Base-by-base conservation (phyloP, 2,797 vertebrate species). In the Pseudomugil tenellus region DNA sequence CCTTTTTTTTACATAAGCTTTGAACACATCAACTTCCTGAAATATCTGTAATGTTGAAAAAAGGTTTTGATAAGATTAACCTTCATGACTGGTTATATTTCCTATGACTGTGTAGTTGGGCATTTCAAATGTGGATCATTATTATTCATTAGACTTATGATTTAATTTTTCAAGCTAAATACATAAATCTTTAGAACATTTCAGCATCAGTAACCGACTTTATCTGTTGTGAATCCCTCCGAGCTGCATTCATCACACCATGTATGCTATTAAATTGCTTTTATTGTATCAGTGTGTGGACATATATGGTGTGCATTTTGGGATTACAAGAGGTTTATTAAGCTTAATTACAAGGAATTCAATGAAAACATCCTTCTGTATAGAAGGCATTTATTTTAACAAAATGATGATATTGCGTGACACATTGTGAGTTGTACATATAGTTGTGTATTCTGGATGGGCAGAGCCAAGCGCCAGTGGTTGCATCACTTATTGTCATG, bases 1-100 rank as follows among this genome's bases (percentile, higher is more conserved):
- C 70, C 74, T 69, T 57, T 58, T 56, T 58, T 21, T 67, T 32
- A 77, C 74, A 73, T 68, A 60, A 64, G 32, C n/a, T 52, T 60
- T 58, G 63, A 80, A 73, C 56, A 63, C 66, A 62, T 77, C 26
- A 68, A 35, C 41, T 37, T 64, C 58, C 58, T 58, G 32, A 52
- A 25, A 31, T 1, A 16, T 74, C 48, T 69, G 58, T 62, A 31
- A 73, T 19, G 3, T 7, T 31, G 37, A 76, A 39, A n/a, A 49
- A 41, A 59, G n/a, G 54, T 49, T 58, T 62, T 52, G 52, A 39
- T 68, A 61, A 35, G 59, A 76, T 80, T 58, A 64, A 58, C 52
- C 70, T 51, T 53, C 23, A 62, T 78, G 32, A 81, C 32, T 32
- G 23, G 35, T 78, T 58, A 58, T 37, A 52, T 65, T 46, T 26